phyloP scores from a whole-genome alignment of 2,888 invertebrate species.

The Latrodectus hesperus region DNA sequence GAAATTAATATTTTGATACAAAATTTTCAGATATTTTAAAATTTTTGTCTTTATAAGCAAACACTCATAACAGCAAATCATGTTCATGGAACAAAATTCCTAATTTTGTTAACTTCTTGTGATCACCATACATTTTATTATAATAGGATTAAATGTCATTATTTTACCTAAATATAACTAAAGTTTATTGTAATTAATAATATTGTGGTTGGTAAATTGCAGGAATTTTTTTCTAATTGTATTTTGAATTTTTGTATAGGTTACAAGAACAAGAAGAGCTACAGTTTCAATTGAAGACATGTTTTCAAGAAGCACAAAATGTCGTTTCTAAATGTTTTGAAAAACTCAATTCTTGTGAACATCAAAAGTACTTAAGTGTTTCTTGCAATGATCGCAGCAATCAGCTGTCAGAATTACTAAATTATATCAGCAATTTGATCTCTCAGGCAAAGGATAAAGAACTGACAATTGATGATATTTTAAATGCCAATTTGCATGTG shows the following conservation, averaged over 20 bases:
- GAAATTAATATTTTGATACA: no score
- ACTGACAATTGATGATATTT: slow-evolving; percentile 54
- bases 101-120: no score
- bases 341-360: slow-evolving; percentile 37
- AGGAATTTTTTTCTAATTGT: no score
- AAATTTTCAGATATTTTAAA: no score
- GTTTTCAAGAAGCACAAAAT: slow-evolving; percentile 35
- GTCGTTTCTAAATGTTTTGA: slow-evolving; percentile 32
- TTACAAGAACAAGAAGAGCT: slow-evolving; percentile 45
- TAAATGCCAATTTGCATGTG: slow-evolving; percentile 36
- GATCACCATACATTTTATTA: no score
- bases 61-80: no score
- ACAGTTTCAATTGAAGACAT: slow-evolving; percentile 31
- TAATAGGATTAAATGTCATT: no score
- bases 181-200: no score
- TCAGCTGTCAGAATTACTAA: slow-evolving; percentile 19
- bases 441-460: slow-evolving; percentile 17
- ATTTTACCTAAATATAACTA: no score
- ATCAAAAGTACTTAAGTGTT: slow-evolving; percentile 26
- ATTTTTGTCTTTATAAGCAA: no score
- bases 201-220: no score
- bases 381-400: slow-evolving; percentile 15
- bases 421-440: slow-evolving; percentile 10
- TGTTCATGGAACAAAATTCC: no score
- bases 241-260: slow-evolving; percentile 6